Base-by-base conservation (phyloP, 2,888 invertebrate genomes). In the Drosophila aldrichi region DNA sequence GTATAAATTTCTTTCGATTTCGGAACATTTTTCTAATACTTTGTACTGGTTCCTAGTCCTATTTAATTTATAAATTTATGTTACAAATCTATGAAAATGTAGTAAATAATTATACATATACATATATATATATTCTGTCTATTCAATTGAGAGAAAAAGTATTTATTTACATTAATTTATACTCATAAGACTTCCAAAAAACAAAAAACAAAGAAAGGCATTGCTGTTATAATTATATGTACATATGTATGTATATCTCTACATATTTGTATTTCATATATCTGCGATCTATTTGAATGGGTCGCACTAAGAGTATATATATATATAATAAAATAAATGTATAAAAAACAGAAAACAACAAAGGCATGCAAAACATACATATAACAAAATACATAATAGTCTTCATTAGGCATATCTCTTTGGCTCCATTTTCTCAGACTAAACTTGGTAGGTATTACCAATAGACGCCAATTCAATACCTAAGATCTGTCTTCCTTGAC, bases 11-110 rank as follows among this genome's bases (percentile, higher is more conserved):
- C 48, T 36, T 62, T 48, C 52, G 44, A 48, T 71, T 75, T 64
- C 36, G 60, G 60, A 79, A 69, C 58, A 65, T 74, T 61, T 74
- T 74, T 79, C 70, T 64, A 67, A 69, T 73, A 65, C 73, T 65
- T 81, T 74, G 74, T 88, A 85, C 84, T 87, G 82, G 88, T 90
- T 88, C 86, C 86, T 87, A 87, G 86, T 87, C 86, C 88, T 83
- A 71, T 70, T 85, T 81, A 68, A 68, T 80, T 79, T 77, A 87
- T 66, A 54, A 54, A 54, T 29, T 22, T 54, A 54, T 54, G 64
- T 84, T 81, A 87, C 62, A 40, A 20, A 34, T 34, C 34, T 51
- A 51, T 51, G 66, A 57, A 65, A 83, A 77, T 70, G 70, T 88
- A 88, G 81, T 72, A 74, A 81, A 76, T 68, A 49, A 49, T 49